Evolutionary conservation across 2,888 invertebrate genomes (phyloP).

Genomic region (Xanthorhoe designata): DNA sequence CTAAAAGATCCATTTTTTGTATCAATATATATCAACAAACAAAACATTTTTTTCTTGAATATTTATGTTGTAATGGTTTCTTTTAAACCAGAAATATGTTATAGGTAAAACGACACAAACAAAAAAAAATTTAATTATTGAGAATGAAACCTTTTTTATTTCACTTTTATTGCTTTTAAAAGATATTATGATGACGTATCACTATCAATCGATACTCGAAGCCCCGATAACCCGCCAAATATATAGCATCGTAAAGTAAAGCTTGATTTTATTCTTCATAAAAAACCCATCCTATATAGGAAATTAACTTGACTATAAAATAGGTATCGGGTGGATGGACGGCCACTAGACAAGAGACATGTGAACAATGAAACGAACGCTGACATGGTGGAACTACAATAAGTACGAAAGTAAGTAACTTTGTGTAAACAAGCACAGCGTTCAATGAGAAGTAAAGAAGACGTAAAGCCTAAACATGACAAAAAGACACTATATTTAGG

Average conservation of each 20-base stretch:
- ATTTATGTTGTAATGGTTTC: neutral
- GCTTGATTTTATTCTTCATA: constrained; percentile 64
- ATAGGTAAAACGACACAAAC: neutral
- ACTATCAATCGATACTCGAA: neutral
- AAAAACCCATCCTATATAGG: constrained; percentile 62
- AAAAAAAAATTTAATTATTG: neutral
- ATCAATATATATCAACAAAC: no score
- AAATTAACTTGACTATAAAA: constrained; percentile 65
- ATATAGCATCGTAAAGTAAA: constrained; percentile 63
- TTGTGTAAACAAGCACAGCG: neutral
- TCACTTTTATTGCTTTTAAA: neutral
- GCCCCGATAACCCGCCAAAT: constrained; percentile 56
- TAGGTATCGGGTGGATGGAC: constrained; percentile 44
- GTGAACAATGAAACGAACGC: neutral
- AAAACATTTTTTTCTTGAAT: no score
- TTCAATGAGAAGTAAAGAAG: no score
- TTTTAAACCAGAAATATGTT: no score
- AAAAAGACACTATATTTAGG: no score
- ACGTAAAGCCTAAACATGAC: no score
- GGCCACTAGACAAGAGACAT: constrained; percentile 23
- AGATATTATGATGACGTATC: neutral
- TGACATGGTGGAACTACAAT: neutral
- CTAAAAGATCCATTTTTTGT: no score
- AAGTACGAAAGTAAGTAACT: neutral
- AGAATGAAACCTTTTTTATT: neutral